These are phyloP conservation scores for Limnephilus rhombicus DNA, from an alignment of 2,888 invertebrate genomes.

Conservation along the genomic window DNA sequence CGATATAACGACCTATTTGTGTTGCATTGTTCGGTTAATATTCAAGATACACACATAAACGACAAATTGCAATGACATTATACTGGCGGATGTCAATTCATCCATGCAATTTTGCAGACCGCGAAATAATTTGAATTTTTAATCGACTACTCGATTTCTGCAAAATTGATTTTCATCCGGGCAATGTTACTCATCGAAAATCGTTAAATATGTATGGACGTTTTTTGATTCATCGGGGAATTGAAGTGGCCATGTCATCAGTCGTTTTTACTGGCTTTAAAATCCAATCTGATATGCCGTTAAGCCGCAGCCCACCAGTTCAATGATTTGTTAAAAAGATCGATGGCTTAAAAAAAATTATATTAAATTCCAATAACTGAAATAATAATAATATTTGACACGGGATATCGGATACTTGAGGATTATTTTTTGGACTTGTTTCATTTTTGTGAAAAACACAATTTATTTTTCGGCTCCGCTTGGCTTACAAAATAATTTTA, in stretches of 20 bases:
- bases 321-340: background rate
- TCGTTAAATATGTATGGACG: constrained; percentile 38
- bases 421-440: background rate
- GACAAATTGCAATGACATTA: background rate
- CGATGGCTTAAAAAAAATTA: background rate
- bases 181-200: constrained; percentile 17
- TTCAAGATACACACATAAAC: background rate
- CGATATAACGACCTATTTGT: background rate
- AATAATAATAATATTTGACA: background rate
- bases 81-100: background rate
- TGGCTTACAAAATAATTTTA: constrained; percentile 28
- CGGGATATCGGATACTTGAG: background rate
- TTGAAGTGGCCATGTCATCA: background rate
- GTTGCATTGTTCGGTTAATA: background rate
- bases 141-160: constrained; percentile 18
- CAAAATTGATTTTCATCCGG: background rate
- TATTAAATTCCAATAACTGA: background rate
- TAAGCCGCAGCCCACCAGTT: background rate
- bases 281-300: background rate
- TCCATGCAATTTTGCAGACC: background rate
- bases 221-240: constrained; percentile 37
- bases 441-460: background rate
- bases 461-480: constrained; percentile 23
- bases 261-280: constrained; percentile 1
- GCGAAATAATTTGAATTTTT: background rate